Evolutionary conservation across 2,888 invertebrate genomes (phyloP), one percentile per base, ranked within the genome.

Genomic region (Caenorhabditis virilis): DNA sequence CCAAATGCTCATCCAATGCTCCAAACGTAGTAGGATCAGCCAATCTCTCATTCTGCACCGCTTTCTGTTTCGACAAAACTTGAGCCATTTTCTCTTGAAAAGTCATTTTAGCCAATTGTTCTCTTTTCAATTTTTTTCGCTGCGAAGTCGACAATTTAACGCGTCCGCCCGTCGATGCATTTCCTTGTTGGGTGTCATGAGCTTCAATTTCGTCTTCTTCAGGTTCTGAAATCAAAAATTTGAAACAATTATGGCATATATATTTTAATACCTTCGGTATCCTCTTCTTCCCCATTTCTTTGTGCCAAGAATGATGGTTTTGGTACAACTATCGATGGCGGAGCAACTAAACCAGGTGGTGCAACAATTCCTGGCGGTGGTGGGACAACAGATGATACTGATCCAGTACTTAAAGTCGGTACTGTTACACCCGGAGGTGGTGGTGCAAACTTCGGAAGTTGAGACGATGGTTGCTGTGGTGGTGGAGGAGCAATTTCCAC

Each of bases 11-110:
- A 22, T 73, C 72, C 2, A 61, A 46, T 9, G 55, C 56, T 42
- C 72, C 72, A 33, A 68, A 73, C 9, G 56, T 46, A 0, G 56
- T 59, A 6, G 72, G 72, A 25, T 58, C 62, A 16, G 57, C 55
- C 56, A 65, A 50, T 57, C 54, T 46, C n/a, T 61, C 66, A 49
- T 69, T 62, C 39, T 68, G 68, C 5, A 59, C 51, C 15, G 51
- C 56, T 33, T 69, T 66, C 42, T 66, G 63, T 26, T 54, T 41
- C 27, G 45, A 46, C 15, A 72, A 49, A 13, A 72, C 57, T 42
- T 62, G 54, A 15, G 58, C 36, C 56, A 72, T 61, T 22, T 66
- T 66, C 22, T 66, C 66, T 35, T 60, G 52, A 18, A 66, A 66
- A 1, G 66, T 57, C 66, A 60, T 54, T 35, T 57, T 35, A 6